Conservation (phyloP, 2,888 invertebrate genomes). For the Pelosia muscerda region DNA sequence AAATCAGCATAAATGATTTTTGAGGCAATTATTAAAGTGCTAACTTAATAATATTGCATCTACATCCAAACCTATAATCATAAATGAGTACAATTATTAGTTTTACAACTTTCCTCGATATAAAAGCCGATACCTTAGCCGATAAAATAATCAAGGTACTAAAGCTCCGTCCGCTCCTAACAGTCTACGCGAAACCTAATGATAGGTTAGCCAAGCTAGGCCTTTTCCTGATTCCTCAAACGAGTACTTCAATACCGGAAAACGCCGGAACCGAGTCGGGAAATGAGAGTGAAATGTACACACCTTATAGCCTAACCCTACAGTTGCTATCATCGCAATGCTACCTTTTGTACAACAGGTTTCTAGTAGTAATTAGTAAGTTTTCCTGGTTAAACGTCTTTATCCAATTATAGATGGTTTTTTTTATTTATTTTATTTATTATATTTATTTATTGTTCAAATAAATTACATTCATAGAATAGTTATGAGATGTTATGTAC, state of each 20-base stretch:
- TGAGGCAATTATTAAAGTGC: too few species aligned
- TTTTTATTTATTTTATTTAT: constrained; percentile 16
- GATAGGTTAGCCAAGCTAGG: constrained; percentile 51
- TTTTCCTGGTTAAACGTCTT: constrained; percentile 57
- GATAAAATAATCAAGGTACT: constrained; percentile 22
- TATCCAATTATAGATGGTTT: constrained; percentile 47
- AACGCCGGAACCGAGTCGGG: constrained; percentile 65
- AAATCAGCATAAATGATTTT: too few species aligned
- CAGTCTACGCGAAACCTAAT: constrained; percentile 49
- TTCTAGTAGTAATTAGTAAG: constrained; percentile 53
- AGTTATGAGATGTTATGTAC: too few species aligned
- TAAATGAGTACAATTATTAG: neutral
- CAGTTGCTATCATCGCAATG: constrained; percentile 39
- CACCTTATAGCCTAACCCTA: constrained; percentile 51
- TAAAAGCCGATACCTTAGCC: constrained; percentile 2
- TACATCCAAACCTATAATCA: neutral
- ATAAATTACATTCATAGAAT: too few species aligned
- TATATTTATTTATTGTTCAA: too few species aligned
- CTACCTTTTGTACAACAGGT: constrained; percentile 41
- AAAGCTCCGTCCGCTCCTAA: constrained; percentile 28
- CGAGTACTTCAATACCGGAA: constrained; percentile 57
- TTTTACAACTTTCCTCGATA: neutral
- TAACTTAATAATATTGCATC: neutral
- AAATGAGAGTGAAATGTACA: constrained; percentile 67
- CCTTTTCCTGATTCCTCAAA: constrained; percentile 68